phyloP scores from a whole-genome alignment of 2,888 invertebrate species.

The Cryptophagus acutangulus region DNA sequence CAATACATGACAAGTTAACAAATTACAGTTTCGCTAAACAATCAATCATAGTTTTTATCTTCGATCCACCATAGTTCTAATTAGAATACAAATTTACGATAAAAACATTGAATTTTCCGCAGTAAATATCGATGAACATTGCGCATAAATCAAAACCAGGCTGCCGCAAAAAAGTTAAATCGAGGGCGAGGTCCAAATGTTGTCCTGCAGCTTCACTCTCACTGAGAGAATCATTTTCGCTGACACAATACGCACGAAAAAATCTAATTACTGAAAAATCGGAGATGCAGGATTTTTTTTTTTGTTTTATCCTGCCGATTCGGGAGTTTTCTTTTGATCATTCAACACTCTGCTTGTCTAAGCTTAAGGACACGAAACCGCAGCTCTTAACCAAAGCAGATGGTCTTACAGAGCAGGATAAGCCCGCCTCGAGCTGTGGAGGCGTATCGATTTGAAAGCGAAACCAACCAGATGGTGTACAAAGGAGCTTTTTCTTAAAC shows the following conservation, averaged over 20 bases:
- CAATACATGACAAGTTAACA: no score
- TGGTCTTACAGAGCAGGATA: slow-evolving; percentile 7
- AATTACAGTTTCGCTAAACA: no score
- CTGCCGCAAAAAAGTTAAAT: no score
- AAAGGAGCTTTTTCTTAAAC: slow-evolving; percentile 1
- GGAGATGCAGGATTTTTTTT: background rate
- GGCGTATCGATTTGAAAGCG: slow-evolving; percentile 9
- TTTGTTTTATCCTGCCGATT: background rate
- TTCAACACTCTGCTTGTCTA: slow-evolving; percentile 6
- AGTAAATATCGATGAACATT: no score
- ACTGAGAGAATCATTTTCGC: background rate
- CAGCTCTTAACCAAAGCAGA: slow-evolving; percentile 8
- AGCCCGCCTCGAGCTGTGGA: slow-evolving; percentile 4
- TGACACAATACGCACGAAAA: background rate
- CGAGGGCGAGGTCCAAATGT: no score
- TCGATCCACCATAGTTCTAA: no score
- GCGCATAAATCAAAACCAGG: no score
- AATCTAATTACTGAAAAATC: slow-evolving; percentile 5
- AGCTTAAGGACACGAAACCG: slow-evolving; percentile 6
- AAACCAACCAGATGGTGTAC: slow-evolving; percentile 8
- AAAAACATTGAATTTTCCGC: no score
- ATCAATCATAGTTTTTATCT: no score
- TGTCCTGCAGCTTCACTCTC: no score
- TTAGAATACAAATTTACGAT: no score
- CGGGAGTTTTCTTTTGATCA: slow-evolving; percentile 5